phyloP scores from a whole-genome alignment of 2,888 invertebrate species.

The Caenorhabditis parvicauda region DNA sequence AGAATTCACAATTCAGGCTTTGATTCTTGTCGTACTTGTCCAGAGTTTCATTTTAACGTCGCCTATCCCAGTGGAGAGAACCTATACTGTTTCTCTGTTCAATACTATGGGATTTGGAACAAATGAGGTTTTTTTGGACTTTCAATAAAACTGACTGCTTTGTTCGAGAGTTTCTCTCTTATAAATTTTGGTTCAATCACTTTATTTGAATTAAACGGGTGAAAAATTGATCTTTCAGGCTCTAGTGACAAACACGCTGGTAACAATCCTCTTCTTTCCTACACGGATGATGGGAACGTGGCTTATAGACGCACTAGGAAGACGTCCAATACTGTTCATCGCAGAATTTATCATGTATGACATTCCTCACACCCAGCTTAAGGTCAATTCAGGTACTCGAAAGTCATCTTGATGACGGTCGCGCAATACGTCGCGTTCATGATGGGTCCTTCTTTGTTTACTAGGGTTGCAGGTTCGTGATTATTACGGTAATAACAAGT shows the following conservation, averaged over 20 bases:
- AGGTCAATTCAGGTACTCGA: conserved; percentile 5
- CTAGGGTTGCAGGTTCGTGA: too few species aligned
- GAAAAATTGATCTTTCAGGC: conserved; percentile 8
- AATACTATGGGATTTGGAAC: conserved; percentile 3
- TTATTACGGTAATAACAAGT: too few species aligned
- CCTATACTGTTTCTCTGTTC: conserved; percentile 6
- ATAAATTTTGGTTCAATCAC: too few species aligned
- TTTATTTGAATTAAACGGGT: too few species aligned
- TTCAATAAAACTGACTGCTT: background rate
- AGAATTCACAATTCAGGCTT: too few species aligned
- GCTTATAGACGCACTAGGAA: conserved; percentile 25
- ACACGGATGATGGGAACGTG: conserved; percentile 24
- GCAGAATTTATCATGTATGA: conserved; percentile 20
- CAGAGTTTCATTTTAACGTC: conserved; percentile 1
- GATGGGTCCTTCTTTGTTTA: too few species aligned
- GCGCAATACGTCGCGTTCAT: too few species aligned
- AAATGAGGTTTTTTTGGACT: conserved; percentile 2
- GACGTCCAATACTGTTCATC: conserved; percentile 20
- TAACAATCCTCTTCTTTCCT: conserved; percentile 19
- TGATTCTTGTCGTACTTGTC: background rate
- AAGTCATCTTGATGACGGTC: conserved; percentile 9
- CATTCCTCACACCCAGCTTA: background rate
- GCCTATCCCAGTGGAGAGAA: conserved; percentile 1
- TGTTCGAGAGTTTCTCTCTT: too few species aligned
- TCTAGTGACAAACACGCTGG: conserved; percentile 16